These are phyloP conservation scores for Sphyrna mokarran DNA, from an alignment of 2,113 vertebrate species.

Conservation along the genomic window DNA sequence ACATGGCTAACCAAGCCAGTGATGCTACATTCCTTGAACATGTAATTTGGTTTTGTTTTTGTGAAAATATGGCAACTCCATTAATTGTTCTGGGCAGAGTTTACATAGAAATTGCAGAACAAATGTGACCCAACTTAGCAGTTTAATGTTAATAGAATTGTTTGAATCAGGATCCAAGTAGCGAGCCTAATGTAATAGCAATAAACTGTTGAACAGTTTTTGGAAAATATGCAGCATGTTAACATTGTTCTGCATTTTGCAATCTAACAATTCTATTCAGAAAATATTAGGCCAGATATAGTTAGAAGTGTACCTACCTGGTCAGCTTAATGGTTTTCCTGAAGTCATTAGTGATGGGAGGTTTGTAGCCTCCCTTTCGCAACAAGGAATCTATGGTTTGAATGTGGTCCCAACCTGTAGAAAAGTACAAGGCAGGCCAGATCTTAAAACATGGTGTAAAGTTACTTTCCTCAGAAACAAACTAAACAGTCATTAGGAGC, in stretches of 20 bases:
- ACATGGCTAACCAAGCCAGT: too few relatives aligned
- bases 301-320: slow-evolving; percentile 63
- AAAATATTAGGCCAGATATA: background rate
- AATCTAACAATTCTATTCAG: background rate
- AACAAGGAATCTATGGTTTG: slow-evolving; percentile 99
- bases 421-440: background rate
- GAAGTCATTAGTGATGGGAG: slow-evolving; percentile 98
- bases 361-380: slow-evolving; percentile 99
- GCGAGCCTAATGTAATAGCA: background rate
- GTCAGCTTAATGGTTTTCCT: slow-evolving; percentile 99
- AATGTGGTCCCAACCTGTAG: slow-evolving; percentile 98
- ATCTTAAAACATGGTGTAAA: background rate
- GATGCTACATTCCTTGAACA: too few relatives aligned
- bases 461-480: background rate
- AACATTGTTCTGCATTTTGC: background rate
- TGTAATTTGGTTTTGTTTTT: background rate
- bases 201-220: background rate
- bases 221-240: background rate
- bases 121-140: background rate
- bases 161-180: background rate
- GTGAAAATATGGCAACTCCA: background rate
- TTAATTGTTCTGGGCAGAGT: background rate
- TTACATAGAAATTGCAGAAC: background rate
- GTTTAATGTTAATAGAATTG: background rate
- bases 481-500: slow-evolving; percentile 4